Conservation (phyloP, 2,888 invertebrate genomes). For the Hetaerina titia region DNA sequence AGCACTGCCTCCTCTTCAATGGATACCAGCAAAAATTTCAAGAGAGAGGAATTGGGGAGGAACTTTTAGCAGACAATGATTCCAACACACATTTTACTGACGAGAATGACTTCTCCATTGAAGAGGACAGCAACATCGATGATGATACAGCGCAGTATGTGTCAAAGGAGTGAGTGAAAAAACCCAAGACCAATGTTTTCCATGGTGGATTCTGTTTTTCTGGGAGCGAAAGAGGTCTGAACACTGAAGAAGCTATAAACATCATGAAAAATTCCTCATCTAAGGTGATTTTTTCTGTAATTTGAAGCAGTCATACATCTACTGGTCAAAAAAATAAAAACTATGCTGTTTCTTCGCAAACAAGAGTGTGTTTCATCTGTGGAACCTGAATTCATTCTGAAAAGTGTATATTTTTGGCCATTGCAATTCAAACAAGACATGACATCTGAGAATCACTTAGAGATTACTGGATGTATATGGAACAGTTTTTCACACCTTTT, state of each 20-base stretch:
- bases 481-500: not conserved
- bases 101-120: no score
- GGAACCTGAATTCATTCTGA: not conserved
- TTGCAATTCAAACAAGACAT: not conserved
- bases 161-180: no score
- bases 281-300: not conserved
- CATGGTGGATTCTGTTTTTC: not conserved
- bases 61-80: no score
- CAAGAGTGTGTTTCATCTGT: not conserved
- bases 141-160: not conserved
- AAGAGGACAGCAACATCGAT: no score
- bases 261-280: not conserved
- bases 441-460: not conserved
- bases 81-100: no score
- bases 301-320: not conserved
- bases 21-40: no score
- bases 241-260: not conserved
- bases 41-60: no score
- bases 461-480: not conserved
- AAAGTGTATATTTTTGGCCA: not conserved
- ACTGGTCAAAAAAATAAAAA: not conserved
- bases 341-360: not conserved
- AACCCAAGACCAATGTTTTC: not conserved
- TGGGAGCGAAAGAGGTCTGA: not conserved
- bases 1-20: no score